Evolutionary conservation across 2,888 invertebrate species (phyloP).

Genomic region (Tachina grossa): DNA sequence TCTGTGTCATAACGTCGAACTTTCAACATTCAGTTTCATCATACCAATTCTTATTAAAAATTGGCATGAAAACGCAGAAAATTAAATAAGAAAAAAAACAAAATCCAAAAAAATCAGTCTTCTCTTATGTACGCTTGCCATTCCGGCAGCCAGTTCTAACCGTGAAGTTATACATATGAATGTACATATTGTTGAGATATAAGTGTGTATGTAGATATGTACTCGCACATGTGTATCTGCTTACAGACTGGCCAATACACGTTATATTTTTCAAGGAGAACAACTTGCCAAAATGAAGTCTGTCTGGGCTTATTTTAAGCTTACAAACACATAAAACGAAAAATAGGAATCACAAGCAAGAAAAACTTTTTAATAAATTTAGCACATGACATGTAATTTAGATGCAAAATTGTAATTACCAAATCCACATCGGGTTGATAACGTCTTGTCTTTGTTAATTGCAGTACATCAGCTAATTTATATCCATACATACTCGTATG

Average conservation of each 20-base stretch:
- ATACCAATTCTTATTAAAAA: conserved; percentile 8
- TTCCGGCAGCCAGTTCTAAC: conserved; percentile 22
- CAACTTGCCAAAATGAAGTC: conserved; percentile 60
- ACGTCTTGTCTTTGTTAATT: not conserved
- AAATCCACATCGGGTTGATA: conserved; percentile 40
- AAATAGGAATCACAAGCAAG: not conserved
- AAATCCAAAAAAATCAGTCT: conserved; percentile 25
- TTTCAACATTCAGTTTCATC: conserved; percentile 35
- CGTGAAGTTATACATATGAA: not conserved
- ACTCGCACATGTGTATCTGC: not conserved
- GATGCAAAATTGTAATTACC: too few relatives aligned
- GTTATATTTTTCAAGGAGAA: conserved; percentile 67
- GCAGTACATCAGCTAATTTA: conserved; percentile 16
- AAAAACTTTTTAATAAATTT: not conserved
- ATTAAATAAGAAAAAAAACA: not conserved
- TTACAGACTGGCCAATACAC: conserved; percentile 28
- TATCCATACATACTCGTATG: too few relatives aligned
- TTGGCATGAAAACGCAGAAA: not conserved
- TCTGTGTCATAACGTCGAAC: not conserved
- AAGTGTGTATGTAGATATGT: not conserved
- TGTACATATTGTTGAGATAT: not conserved
- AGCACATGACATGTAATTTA: too few relatives aligned
- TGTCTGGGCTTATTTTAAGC: conserved; percentile 16
- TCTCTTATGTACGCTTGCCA: not conserved
- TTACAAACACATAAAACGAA: conserved; percentile 7